A percentile compares a stretch with the other conserved stretches of the same genome.
phyloP scores from a whole-genome alignment of 2,888 invertebrate genomes.

The Drosophila mimica region DNA sequence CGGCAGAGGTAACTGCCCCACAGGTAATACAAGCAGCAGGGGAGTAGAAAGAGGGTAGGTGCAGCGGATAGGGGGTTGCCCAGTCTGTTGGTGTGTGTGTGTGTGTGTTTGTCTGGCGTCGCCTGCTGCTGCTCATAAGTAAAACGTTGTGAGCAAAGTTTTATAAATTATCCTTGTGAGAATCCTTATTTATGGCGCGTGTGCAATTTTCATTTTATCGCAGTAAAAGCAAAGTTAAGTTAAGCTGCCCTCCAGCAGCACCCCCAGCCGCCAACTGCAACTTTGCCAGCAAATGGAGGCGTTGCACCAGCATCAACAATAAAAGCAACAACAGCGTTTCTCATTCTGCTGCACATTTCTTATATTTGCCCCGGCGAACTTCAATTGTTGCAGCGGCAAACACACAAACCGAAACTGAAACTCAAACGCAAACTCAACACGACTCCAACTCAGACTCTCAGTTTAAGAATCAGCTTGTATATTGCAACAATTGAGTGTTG shows the following conservation, averaged over 20 bases:
- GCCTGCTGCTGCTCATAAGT: conserved; percentile 77
- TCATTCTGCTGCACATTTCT: conserved; percentile 62
- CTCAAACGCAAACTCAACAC: conserved; percentile 29
- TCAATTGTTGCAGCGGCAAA: conserved; percentile 74
- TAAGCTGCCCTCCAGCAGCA: conserved; percentile 62
- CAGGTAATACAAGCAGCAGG: conserved; percentile 31
- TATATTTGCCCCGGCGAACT: conserved; percentile 74
- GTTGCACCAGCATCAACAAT: conserved; percentile 62
- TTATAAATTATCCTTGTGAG: conserved; percentile 85
- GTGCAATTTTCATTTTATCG: conserved; percentile 85
- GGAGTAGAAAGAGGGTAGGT: background rate
- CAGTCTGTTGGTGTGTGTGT: conserved; percentile 6
- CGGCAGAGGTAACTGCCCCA: conserved; percentile 42
- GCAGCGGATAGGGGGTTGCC: background rate
- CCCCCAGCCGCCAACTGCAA: conserved; percentile 28
- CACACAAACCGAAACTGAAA: conserved; percentile 30
- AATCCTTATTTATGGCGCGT: conserved; percentile 85
- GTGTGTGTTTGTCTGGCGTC: conserved; percentile 64
- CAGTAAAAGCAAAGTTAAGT: conserved; percentile 84
- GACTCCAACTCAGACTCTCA: conserved; percentile 29
- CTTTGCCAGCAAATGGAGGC: conserved; percentile 68
- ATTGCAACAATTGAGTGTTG: conserved; percentile 55
- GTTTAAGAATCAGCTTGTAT: conserved; percentile 36
- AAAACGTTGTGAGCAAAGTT: conserved; percentile 83
- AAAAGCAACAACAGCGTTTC: conserved; percentile 36